Conservation (phyloP, 2,113 vertebrate genomes). For the Natator depressus region DNA sequence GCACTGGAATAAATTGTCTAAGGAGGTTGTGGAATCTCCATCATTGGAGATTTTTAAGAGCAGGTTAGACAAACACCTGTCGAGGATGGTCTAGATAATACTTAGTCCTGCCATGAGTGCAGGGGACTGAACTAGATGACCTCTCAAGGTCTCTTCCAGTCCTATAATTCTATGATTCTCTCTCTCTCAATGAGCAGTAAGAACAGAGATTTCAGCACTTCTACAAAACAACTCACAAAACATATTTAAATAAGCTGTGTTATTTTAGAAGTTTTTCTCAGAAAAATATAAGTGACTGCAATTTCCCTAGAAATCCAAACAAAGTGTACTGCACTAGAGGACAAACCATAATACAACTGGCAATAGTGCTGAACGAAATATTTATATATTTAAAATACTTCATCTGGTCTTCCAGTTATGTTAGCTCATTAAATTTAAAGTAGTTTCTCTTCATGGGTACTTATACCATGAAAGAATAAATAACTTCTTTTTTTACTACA, state of each 20-base stretch:
- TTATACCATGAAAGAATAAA: neutral
- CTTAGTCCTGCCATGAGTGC: no score
- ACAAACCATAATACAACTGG: neutral
- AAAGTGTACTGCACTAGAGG: neutral
- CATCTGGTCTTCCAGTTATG: neutral
- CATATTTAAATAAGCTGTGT: neutral
- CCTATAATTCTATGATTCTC: no score
- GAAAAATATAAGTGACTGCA: neutral
- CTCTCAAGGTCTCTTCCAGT: no score
- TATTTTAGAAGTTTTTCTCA: constrained; percentile 3
- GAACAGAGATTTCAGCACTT: neutral
- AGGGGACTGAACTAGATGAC: no score
- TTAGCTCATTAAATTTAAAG: neutral
- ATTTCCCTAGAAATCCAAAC: neutral
- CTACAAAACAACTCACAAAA: neutral
- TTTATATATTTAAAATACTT: neutral
- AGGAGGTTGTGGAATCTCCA: no score
- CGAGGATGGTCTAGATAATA: no score
- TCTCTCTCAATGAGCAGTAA: neutral
- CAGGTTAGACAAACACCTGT: no score
- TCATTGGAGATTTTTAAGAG: no score
- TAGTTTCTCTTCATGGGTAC: neutral
- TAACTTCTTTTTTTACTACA: neutral
- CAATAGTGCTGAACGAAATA: neutral
- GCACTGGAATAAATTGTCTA: no score